Base-by-base conservation (phyloP, 2,888 invertebrate species). In the Agonopterix arenella region DNA sequence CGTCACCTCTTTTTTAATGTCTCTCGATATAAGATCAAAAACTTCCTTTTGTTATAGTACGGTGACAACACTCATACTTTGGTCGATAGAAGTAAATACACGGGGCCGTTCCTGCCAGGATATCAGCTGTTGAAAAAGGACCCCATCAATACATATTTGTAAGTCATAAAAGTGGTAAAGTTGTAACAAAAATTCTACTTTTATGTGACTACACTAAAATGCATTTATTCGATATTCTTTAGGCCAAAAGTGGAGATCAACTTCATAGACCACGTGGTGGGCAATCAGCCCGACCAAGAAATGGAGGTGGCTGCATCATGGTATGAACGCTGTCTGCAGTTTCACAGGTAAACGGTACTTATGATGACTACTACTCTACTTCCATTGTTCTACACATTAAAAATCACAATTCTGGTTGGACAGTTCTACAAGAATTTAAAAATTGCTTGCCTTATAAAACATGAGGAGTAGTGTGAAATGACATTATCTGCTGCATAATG, bases 21-120 rank as follows among this genome's bases (percentile, higher is more conserved):
- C 18, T 18, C 18, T 18, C 18, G 18, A 18, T 18, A 3, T 18
- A 18, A 2, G 18, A 4, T 18, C 28, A 28, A 28, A 28, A 7
- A 28, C 4, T 28, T 5, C 28, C 28, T 28, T 28, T 7, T 2
- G n/a, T 78, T 80, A 38, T 76, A 98, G 97, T 99, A 97, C 69
- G 99, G 99, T 1, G 98, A 99, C 74, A 98, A 97, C 37, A 95
- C 96, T 0, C 99, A 99, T 78, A 99, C 99, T 0, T 92, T 99
- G 63, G 90, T 99, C 8, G 99, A 99, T 70, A 91, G 96, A 60
- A 92, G 93, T 9, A 89, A 92, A 38, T 99, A 98, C 79, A 91
- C 84, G 1, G 98, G 98, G 8, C 66, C 91, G 0, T 99, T 98
- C 76, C 83, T 99, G 50, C 99, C 99, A 0, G 97, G 97, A 13